Evolutionary conservation across 2,113 vertebrate species (phyloP), one percentile per base, ranked within the genome.

Genomic region (Macaca mulatta): DNA sequence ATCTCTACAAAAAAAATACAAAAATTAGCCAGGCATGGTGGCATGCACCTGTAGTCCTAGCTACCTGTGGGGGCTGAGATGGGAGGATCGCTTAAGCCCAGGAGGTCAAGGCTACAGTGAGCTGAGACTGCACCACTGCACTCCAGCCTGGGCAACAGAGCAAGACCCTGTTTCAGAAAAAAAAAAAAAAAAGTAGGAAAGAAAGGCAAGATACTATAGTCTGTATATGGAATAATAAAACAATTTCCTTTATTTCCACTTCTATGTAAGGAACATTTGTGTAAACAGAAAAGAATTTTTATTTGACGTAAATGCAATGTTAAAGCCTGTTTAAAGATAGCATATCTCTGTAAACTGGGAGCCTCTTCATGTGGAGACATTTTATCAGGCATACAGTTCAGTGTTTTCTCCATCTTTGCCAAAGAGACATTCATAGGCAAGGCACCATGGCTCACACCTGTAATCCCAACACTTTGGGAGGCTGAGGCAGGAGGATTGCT

Each of bases 261-360:
- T 80, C 72, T 50, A 77, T 13, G 22, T 79, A 92, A 89, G 35
- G 27, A 78, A 69, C 35, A 61, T 50, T 90, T 90, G 48, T 90
- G 9, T 95, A 59, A 77, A 77, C 88, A 23, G 45, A 93, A 70
- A 82, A 57, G 61, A 97, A 94, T 69, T 45, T 48, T 57, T 86
- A 38, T 69, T 91, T 77, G 40, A 52, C 30, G 18, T 40, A 78
- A 93, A 43, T 17, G 55, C 8, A 87, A 11, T 79, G 61, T 64
- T 81, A 75, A 79, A 48, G 38, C n/a, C 45, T 69, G 14, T 72
- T 64, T 82, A 72, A 93, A 38, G 48, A 91, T 7, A 6, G 11
- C 38, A 64, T 30, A 64, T 30, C 27, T 52, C 10, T 85, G 1
- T 95, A 52, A 67, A n/a, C 18, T 6, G 52, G 20, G 32, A 93